Percentiles rank a stretch among this genome's conserved stretches.
These are phyloP conservation scores for Istiophorus platypterus DNA, from an alignment of 2,113 vertebrate genomes.

Conservation along the genomic window DNA sequence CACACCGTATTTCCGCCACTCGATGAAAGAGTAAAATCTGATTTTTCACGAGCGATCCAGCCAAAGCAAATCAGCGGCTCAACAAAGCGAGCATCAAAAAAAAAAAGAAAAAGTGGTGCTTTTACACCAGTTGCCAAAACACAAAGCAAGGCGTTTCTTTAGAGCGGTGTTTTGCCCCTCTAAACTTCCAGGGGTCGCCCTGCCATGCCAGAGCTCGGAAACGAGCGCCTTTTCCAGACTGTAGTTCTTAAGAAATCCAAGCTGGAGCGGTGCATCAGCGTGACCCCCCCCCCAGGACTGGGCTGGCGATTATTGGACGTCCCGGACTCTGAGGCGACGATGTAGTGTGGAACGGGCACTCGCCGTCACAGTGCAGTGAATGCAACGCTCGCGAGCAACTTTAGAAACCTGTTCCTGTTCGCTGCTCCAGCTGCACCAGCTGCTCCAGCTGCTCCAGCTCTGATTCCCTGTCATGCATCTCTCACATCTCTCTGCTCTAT, in stretches of 20 bases:
- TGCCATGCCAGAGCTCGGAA: conserved; percentile 7
- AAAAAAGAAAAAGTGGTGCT: not conserved
- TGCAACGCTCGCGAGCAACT: conserved; percentile 3
- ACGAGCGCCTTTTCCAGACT: conserved; percentile 34
- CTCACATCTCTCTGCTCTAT: not conserved
- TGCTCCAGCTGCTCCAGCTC: conserved; percentile 12
- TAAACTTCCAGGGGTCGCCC: too few relatives aligned
- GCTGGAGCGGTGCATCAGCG: conserved; percentile 39
- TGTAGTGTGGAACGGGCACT: conserved; percentile 28
- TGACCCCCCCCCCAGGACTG: not conserved
- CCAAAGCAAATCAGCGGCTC: conserved; percentile 4
- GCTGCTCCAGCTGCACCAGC: conserved; percentile 13
- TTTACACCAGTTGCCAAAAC: conserved; percentile 7
- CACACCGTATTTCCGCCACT: not conserved
- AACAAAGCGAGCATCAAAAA: conserved; percentile 22
- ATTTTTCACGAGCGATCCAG: not conserved
- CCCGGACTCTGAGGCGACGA: conserved; percentile 6
- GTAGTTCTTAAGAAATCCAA: conserved; percentile 49
- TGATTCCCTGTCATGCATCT: conserved; percentile 1
- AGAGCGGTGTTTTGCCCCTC: conserved; percentile 15
- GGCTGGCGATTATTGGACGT: conserved; percentile 38
- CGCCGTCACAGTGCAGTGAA: conserved; percentile 41
- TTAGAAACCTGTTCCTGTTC: not conserved
- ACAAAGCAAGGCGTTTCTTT: conserved; percentile 27
- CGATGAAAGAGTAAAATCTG: conserved; percentile 9